phyloP scores from a whole-genome alignment of 2,113 vertebrate species.

The Anoura caudifer region DNA sequence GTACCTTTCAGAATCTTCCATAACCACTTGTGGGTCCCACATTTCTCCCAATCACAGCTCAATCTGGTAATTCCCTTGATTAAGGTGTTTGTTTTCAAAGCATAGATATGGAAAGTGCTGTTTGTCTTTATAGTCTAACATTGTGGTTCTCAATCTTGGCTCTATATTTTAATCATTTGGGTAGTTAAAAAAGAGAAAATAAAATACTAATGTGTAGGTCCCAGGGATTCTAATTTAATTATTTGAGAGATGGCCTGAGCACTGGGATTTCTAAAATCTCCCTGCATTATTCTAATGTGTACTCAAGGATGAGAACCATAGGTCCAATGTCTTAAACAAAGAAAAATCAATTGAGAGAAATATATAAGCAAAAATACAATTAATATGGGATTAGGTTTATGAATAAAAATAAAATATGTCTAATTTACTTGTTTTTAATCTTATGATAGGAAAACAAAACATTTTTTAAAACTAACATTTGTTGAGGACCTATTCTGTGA shows the following conservation, averaged over 20 bases:
- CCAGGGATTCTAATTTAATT: conserved; percentile 14
- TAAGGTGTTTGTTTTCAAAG: conserved; percentile 34
- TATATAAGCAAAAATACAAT: not conserved
- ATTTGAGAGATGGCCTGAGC: not conserved
- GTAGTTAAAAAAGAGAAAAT: conserved; percentile 20
- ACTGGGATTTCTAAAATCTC: not conserved
- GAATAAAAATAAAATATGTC: conserved; percentile 6
- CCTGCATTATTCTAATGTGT: not conserved
- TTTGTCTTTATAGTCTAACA: not conserved
- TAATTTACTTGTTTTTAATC: not conserved
- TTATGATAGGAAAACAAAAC: not conserved
- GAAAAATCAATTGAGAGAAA: not conserved
- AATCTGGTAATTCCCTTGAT: not conserved
- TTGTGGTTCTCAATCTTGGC: not conserved
- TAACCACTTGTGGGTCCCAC: not conserved
- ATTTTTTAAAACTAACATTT: not conserved
- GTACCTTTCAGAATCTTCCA: not conserved
- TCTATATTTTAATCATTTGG: not conserved
- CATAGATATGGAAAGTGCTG: not conserved
- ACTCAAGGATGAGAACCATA: not conserved
- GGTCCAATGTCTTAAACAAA: conserved; percentile 7
- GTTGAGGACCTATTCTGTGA: not conserved
- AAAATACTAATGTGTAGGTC: not conserved
- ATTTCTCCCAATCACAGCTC: not conserved
- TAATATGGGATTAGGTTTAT: not conserved